Evolutionary conservation across 2,888 invertebrate species (phyloP).

Genomic region (Scaptomyza reducta): DNA sequence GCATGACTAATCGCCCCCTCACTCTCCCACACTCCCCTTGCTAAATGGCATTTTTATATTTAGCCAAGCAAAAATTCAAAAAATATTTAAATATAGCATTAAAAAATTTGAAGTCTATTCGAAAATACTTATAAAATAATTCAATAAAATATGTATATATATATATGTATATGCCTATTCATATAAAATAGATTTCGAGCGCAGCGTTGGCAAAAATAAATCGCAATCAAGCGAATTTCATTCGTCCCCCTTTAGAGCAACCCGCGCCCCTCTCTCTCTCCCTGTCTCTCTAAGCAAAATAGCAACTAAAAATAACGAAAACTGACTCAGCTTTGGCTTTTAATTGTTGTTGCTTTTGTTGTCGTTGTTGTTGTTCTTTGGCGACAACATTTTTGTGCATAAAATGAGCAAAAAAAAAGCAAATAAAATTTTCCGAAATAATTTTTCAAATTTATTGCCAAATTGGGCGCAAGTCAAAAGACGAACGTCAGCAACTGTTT

Average conservation of each 20-base stretch:
- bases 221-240: conserved; percentile 47
- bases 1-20: conserved; percentile 50
- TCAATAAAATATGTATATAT: conserved; percentile 43
- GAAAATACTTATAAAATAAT: conserved; percentile 26
- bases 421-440: conserved; percentile 44
- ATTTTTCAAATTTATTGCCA: conserved; percentile 76
- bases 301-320: conserved; percentile 74
- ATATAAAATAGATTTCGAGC: conserved; percentile 46
- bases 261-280: not conserved
- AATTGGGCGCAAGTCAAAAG: conserved; percentile 70
- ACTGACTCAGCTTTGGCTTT: conserved; percentile 72
- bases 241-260: not conserved
- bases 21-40: not conserved
- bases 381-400: conserved; percentile 52
- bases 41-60: conserved; percentile 53
- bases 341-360: not conserved
- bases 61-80: conserved; percentile 56
- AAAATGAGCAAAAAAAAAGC: conserved; percentile 24
- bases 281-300: conserved; percentile 30
- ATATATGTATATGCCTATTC: conserved; percentile 11
- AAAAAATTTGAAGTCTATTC: conserved; percentile 35
- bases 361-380: conserved; percentile 45
- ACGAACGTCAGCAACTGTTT: conserved; percentile 45
- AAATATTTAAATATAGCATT: conserved; percentile 59
- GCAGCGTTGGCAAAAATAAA: conserved; percentile 53